Evolutionary conservation across 1,140 invertebrate genomes (phyloP).

Genomic region (Cherax destructor): DNA sequence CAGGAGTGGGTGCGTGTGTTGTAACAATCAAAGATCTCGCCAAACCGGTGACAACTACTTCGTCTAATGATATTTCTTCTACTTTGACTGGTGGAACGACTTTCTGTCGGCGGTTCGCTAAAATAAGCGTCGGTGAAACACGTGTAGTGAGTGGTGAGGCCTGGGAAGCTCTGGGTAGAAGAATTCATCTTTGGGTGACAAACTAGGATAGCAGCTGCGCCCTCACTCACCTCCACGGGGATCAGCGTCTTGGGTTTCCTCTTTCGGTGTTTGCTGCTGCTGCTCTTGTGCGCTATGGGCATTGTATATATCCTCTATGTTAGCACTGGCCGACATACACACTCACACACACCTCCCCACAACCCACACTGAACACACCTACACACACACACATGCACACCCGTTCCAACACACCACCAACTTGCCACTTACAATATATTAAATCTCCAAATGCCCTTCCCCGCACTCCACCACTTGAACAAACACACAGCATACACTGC

Average conservation of each 20-base stretch:
- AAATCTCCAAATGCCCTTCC: no score
- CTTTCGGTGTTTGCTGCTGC: conserved; percentile 55
- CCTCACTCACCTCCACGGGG: conserved; percentile 57
- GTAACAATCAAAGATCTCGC: no score
- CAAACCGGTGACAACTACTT: no score
- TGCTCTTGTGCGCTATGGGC: conserved; percentile 64
- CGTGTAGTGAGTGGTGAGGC: background rate
- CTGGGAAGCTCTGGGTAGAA: no score
- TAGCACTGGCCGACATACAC: conserved; percentile 49
- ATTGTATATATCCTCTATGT: conserved; percentile 54
- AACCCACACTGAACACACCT: conserved; percentile 40
- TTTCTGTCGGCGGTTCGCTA: conserved; percentile 25
- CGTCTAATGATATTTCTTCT: no score
- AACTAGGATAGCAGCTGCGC: background rate
- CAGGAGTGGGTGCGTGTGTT: no score
- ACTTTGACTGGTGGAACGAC: no score
- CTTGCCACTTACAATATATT: no score
- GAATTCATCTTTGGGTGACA: no score
- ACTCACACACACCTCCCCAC: conserved; percentile 58
- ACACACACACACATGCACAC: conserved; percentile 55
- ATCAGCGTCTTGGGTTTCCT: conserved; percentile 67
- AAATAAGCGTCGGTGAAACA: conserved; percentile 41
- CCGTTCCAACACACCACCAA: background rate
- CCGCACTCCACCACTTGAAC: no score
- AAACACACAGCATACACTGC: no score